These are phyloP conservation scores for Mormoops blainvillei DNA, from an alignment of 2,113 vertebrate genomes.

Conservation along the genomic window DNA sequence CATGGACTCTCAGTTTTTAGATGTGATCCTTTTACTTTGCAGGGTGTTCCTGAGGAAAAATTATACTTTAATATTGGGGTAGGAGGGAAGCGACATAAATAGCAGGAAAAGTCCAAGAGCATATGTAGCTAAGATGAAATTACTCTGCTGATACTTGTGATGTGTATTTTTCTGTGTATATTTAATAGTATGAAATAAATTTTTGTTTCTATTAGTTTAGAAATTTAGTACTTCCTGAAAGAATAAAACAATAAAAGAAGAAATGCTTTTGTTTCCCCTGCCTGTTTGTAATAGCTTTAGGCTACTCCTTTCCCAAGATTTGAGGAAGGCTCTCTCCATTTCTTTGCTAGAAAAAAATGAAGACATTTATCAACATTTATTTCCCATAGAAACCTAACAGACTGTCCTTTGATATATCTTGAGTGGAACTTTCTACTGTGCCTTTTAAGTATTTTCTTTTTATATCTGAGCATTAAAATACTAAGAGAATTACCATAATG, in stretches of 20 bases:
- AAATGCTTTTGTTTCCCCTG: background rate
- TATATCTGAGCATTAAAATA: slow-evolving; percentile 7
- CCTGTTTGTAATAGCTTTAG: background rate
- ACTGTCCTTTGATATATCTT: background rate
- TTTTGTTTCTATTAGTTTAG: background rate
- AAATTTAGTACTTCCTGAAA: background rate
- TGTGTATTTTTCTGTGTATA: background rate
- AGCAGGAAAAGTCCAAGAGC: background rate
- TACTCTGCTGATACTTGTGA: background rate
- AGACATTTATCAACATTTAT: background rate
- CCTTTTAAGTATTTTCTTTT: background rate
- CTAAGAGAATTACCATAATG: background rate
- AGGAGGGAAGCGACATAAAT: background rate
- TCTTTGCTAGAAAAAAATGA: background rate
- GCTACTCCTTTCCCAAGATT: background rate
- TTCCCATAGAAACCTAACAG: background rate
- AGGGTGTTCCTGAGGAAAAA: background rate
- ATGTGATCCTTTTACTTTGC: background rate
- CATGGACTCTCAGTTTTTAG: background rate
- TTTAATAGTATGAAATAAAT: background rate
- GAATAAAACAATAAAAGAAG: background rate
- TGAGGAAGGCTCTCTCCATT: background rate
- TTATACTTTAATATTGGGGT: background rate
- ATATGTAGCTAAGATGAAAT: background rate
- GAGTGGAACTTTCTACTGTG: background rate